Conservation (phyloP, 2,113 vertebrate genomes). For the Canis aureus region DNA sequence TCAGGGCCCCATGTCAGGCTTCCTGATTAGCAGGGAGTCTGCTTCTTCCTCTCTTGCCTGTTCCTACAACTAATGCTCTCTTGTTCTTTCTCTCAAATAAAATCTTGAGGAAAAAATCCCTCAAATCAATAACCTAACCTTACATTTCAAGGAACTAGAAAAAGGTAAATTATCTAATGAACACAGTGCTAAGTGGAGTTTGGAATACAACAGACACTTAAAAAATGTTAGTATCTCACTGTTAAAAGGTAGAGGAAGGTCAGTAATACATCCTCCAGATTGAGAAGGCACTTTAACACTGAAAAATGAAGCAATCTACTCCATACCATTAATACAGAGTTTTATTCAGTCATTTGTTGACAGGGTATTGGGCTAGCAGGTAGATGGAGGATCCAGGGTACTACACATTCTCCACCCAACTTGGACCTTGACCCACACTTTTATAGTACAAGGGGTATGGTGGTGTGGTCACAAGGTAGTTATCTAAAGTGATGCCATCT, state of each 20-base stretch:
- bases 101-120: background rate
- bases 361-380: background rate
- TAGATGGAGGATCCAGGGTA: background rate
- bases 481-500: background rate
- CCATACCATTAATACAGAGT: background rate
- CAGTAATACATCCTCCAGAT: background rate
- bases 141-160: background rate
- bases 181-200: background rate
- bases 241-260: background rate
- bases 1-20: background rate
- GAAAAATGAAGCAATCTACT: background rate
- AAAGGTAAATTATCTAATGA: background rate
- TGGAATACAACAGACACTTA: background rate
- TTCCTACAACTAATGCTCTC: background rate
- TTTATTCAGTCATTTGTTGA: background rate
- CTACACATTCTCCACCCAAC: background rate
- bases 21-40: background rate
- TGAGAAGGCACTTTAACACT: background rate
- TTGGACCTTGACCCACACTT: background rate
- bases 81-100: background rate
- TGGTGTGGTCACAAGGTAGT: background rate
- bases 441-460: background rate
- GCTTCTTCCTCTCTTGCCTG: background rate
- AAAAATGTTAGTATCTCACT: background rate
- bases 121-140: background rate